Evolutionary conservation across 2,113 vertebrate species (phyloP).

Genomic region (Microcebus ravelobensis): DNA sequence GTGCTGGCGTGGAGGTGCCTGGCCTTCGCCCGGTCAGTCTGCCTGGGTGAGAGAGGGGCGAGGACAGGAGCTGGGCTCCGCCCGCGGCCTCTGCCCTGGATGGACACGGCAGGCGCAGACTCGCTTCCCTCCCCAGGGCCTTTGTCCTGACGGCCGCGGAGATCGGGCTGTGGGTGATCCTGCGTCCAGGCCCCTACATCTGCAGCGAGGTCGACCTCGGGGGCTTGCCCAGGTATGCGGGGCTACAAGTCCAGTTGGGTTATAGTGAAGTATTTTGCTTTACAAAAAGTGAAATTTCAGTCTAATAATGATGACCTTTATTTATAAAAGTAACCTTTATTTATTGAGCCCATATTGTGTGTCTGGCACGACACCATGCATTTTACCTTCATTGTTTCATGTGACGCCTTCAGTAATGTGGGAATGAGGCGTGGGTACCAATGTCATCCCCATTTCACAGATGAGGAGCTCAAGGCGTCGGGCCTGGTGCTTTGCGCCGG

Average conservation of each 20-base stretch:
- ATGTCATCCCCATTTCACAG: not conserved
- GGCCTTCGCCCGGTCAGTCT: too few species aligned
- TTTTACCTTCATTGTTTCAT: too few species aligned
- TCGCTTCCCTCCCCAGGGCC: conserved; percentile 82
- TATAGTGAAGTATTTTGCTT: not conserved
- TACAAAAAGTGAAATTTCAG: not conserved
- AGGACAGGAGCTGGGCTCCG: not conserved
- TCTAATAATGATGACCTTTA: not conserved
- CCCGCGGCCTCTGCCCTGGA: fast-evolving
- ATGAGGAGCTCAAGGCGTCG: not conserved
- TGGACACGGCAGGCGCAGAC: not conserved
- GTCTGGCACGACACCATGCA: too few species aligned
- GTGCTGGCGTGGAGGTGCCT: not conserved
- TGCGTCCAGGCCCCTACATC: conserved; percentile 95
- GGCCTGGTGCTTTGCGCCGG: not conserved
- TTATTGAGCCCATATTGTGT: not conserved
- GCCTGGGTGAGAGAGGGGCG: too few species aligned
- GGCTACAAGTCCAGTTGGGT: not conserved
- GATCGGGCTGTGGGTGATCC: conserved; percentile 92
- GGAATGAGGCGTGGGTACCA: fast-evolving
- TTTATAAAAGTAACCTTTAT: not conserved
- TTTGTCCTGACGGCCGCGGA: conserved; percentile 89
- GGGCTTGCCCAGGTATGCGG: conserved; percentile 91
- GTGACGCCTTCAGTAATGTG: not conserved
- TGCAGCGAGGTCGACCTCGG: conserved; percentile 94